Base-by-base conservation (phyloP, 2,888 invertebrate species). In the Leuctra nigra region DNA sequence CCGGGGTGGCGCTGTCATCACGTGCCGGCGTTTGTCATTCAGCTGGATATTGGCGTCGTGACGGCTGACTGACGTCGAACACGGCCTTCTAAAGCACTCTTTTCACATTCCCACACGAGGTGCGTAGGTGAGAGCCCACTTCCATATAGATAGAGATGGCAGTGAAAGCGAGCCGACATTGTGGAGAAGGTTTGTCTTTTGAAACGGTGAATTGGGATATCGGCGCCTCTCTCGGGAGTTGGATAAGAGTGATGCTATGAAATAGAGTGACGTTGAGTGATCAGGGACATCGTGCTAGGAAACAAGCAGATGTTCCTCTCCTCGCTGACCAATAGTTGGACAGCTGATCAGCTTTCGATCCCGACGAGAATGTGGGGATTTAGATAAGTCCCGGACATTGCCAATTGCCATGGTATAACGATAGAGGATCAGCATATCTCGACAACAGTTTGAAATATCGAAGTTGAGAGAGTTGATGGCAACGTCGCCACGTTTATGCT, bases 281-380 rank as follows among this genome's bases (percentile, higher is more conserved):
- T 39, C 39, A 39, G 39, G 39, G 44, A 9, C 20, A 4, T 23
- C 7, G 44, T 23, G 20, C n/a, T 23, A n/a, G 44, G 22, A 44
- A 44, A n/a, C 44, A 44, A 44, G 23, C 44, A 44, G 44, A 44
- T 18, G 44, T 23, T 44, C 22, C 22, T 23, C n/a, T 39, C 39
- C 39, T 39, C 18, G 39, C 13, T 16, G 36, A 14, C 36, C 36
- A 16, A 13, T 16, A 39, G 18, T 7, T 20, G 18, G 39, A 16
- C 16, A 2, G 39, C 39, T 39, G 39, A 39, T 20, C 39, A 20
- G 39, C 16, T 16, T 6, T 20, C 16, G 39, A 11, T 6, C 18
- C 13, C 39, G 39, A 6, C 39, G 39, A 7, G 18, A n/a, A 38
- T 38, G 16, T 20, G 39, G n/a, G 9, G 38, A 16, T 3, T 13